Percentiles rank a stretch among this genome's conserved stretches.
Conservation (phyloP, 2,113 vertebrate genomes). For the Cavia porcellus region DNA sequence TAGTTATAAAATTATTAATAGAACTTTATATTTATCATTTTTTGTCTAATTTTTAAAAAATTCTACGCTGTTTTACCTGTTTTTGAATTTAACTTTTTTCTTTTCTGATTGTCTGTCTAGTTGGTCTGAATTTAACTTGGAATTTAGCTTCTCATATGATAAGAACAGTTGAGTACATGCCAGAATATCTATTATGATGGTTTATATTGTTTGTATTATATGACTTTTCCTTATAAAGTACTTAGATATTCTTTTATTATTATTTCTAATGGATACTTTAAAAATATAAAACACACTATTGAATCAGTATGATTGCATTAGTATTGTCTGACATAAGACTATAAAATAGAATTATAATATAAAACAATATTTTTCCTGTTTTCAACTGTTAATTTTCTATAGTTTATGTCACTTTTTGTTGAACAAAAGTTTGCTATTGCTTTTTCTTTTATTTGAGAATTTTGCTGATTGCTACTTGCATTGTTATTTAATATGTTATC, state of each 20-base stretch:
- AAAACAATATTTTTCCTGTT: not conserved
- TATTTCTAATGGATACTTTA: not conserved
- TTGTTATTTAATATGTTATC: not conserved
- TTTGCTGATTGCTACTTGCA: not conserved
- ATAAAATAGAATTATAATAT: not conserved
- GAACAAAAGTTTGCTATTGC: not conserved
- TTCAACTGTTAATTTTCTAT: not conserved
- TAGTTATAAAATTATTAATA: not conserved
- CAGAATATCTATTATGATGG: too few relatives aligned
- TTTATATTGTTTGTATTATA: not conserved
- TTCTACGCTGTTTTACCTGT: not conserved
- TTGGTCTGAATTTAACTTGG: too few relatives aligned
- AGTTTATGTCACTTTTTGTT: not conserved
- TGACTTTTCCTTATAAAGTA: not conserved
- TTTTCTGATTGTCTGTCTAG: too few relatives aligned
- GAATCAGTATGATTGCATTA: not conserved
- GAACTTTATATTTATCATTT: not conserved
- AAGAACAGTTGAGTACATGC: too few relatives aligned
- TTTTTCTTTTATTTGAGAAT: not conserved
- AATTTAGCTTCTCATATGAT: too few relatives aligned
- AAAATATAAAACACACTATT: not conserved
- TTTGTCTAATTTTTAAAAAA: not conserved
- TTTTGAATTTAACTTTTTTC: not conserved
- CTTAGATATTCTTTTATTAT: not conserved
- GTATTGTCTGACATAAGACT: not conserved